Conservation (phyloP, 2,113 vertebrate species). For the Heloderma charlesbogerti region DNA sequence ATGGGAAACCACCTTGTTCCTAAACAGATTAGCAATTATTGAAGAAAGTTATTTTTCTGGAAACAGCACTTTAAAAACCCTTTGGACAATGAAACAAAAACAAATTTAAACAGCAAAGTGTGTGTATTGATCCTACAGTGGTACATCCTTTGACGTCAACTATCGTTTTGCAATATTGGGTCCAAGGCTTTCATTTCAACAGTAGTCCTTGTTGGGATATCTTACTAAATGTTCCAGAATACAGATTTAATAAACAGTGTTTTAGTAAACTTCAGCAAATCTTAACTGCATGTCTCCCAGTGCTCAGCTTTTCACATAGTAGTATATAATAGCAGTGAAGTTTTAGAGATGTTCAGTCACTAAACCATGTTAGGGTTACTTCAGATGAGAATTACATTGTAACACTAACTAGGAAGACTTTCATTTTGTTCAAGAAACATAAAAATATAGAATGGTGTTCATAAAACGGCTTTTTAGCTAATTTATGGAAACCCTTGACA, state of each 20-base stretch:
- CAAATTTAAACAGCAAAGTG: slow-evolving; percentile 25
- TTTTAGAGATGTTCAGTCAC: slow-evolving; percentile 57
- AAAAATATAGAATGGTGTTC: slow-evolving; percentile 56
- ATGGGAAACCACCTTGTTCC: background rate
- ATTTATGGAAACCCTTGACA: slow-evolving; percentile 56
- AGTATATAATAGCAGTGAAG: slow-evolving; percentile 50
- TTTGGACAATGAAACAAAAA: slow-evolving; percentile 45
- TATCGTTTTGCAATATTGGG: slow-evolving; percentile 32
- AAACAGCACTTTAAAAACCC: slow-evolving; percentile 48
- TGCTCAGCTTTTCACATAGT: slow-evolving; percentile 22
- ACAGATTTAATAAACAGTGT: slow-evolving; percentile 31
- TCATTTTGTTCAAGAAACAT: slow-evolving; percentile 55
- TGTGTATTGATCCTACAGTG: slow-evolving; percentile 8
- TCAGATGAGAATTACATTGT: slow-evolving; percentile 49
- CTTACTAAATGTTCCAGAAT: background rate
- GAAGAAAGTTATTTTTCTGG: slow-evolving; percentile 34
- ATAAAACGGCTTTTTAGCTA: slow-evolving; percentile 33
- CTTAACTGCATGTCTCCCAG: slow-evolving; percentile 40
- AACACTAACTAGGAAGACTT: slow-evolving; percentile 46
- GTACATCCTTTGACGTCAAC: slow-evolving; percentile 38
- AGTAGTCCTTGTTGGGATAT: slow-evolving; percentile 33
- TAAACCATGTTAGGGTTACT: slow-evolving; percentile 44
- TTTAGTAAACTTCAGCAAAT: slow-evolving; percentile 49
- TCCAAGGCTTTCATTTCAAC: slow-evolving; percentile 30
- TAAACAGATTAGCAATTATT: slow-evolving; percentile 33